Conservation (phyloP, 2,113 vertebrate species). For the Megaleporinus macrocephalus region DNA sequence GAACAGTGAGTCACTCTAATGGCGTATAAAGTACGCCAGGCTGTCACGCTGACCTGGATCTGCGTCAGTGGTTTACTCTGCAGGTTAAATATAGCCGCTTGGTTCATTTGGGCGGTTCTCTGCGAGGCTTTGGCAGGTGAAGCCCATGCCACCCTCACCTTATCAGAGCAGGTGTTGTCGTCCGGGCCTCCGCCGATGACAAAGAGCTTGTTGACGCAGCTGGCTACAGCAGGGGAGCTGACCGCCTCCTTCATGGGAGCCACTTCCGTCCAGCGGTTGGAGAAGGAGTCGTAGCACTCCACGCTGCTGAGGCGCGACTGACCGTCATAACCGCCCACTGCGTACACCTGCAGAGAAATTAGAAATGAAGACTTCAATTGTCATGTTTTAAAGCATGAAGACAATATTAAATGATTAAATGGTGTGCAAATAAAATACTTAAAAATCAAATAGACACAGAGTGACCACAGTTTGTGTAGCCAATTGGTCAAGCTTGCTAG, state of each 20-base stretch:
- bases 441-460: too few relatives aligned
- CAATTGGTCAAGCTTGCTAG: background rate
- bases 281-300: slow-evolving; percentile 97
- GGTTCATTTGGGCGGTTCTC: background rate
- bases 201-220: slow-evolving; percentile 92
- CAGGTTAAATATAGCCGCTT: background rate
- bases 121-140: background rate
- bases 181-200: slow-evolving; percentile 97
- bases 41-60: background rate
- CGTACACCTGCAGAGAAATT: slow-evolving; percentile 84
- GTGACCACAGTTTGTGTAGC: too few relatives aligned
- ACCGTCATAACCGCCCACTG: slow-evolving; percentile 95
- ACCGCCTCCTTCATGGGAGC: slow-evolving; percentile 96
- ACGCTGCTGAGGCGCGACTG: slow-evolving; percentile 93
- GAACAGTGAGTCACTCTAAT: background rate
- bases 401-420: too few relatives aligned
- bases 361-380: background rate
- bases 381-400: background rate
- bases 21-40: background rate
- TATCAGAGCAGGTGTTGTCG: slow-evolving; percentile 97
- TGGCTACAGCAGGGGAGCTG: slow-evolving; percentile 94
- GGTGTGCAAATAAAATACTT: too few relatives aligned
- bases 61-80: background rate
- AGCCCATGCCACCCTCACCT: slow-evolving; percentile 71
- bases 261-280: slow-evolving; percentile 97